These are phyloP conservation scores for rat (Rattus norvegicus) DNA, from an alignment of 2,113 vertebrate genomes.

Conservation along the genomic window DNA sequence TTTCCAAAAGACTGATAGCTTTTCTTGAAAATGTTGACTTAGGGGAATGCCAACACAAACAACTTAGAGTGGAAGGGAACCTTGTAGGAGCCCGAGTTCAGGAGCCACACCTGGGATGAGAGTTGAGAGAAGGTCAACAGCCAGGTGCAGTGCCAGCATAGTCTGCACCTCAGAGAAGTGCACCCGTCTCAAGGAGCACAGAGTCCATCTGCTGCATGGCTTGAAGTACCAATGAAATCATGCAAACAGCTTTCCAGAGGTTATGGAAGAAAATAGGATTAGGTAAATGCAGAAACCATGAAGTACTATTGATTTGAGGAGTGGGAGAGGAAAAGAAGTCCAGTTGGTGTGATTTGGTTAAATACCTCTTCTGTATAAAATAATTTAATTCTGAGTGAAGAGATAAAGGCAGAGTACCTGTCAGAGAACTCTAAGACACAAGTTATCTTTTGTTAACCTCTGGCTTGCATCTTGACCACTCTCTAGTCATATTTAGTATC, in stretches of 20 bases:
- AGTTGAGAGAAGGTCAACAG: background rate
- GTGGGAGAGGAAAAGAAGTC: background rate
- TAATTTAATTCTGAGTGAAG: background rate
- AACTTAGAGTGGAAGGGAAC: background rate
- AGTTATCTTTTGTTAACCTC: background rate
- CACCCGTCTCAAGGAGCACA: background rate
- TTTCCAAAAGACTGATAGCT: background rate
- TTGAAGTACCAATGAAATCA: background rate
- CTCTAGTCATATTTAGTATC: background rate
- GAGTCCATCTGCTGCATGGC: background rate
- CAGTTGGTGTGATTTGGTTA: background rate
- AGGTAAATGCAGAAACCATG: background rate
- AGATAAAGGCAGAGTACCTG: background rate
- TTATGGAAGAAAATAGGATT: background rate
- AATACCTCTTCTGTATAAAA: background rate
- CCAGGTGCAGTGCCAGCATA: fast-evolving
- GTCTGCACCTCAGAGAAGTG: background rate
- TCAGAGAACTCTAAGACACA: background rate
- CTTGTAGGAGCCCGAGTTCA: too few relatives aligned
- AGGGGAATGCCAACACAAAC: background rate
- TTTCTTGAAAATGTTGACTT: background rate
- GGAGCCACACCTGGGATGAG: background rate
- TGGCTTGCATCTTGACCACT: background rate
- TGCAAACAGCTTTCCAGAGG: background rate
- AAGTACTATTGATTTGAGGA: background rate